Percentiles rank a stretch among this genome's conserved stretches.
Conservation (phyloP, 2,888 invertebrate genomes). For the Meiosimyza decipiens region DNA sequence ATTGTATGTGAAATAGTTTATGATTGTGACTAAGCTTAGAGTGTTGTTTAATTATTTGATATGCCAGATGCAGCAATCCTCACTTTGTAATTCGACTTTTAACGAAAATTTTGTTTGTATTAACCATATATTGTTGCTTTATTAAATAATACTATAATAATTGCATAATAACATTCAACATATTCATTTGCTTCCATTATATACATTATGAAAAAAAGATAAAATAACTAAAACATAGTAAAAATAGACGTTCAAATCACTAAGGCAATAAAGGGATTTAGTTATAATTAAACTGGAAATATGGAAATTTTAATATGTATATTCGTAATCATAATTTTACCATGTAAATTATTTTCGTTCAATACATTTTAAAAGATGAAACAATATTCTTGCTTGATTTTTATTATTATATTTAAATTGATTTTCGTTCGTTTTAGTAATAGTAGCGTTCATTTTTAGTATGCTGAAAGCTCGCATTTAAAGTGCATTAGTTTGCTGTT, state of each 20-base stretch:
- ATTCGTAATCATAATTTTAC: constrained; percentile 26
- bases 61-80: too few relatives aligned
- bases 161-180: constrained; percentile 63
- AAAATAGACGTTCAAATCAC: constrained; percentile 30
- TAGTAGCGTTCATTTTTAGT: constrained; percentile 29
- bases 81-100: too few relatives aligned
- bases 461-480: constrained; percentile 35
- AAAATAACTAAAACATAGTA: constrained; percentile 40
- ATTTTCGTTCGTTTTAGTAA: constrained; percentile 17
- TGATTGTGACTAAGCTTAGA: too few relatives aligned
- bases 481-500: constrained; percentile 32
- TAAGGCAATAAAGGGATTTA: constrained; percentile 6
- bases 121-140: constrained; percentile 41
- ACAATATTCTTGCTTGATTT: background rate
- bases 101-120: constrained; percentile 2
- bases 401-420: constrained; percentile 13
- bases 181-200: constrained; percentile 51
- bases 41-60: too few relatives aligned
- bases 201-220: constrained; percentile 50
- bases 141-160: constrained; percentile 56
- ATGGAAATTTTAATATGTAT: constrained; percentile 19
- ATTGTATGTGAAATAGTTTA: too few relatives aligned
- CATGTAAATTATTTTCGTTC: constrained; percentile 29
- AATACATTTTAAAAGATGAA: constrained; percentile 32
- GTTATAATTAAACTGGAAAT: constrained; percentile 17